A percentile compares a stretch with the other conserved stretches of the same genome.
These are phyloP conservation scores for Celastrina argiolus DNA, from an alignment of 2,888 invertebrate genomes.

Conservation along the genomic window DNA sequence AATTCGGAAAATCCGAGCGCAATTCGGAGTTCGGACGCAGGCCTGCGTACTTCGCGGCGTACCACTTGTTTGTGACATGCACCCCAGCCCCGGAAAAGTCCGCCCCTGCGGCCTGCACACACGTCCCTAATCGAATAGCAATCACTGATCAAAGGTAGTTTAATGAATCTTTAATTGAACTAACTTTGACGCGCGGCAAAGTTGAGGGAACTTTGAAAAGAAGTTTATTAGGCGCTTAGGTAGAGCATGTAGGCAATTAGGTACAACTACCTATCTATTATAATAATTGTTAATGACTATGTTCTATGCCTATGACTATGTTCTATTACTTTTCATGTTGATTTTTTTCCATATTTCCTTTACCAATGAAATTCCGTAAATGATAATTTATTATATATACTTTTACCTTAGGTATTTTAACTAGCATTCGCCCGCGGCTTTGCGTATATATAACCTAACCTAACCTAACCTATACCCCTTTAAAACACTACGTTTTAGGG, in stretches of 20 bases:
- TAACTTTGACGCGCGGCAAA: slow-evolving; percentile 13
- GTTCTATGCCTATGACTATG: background rate
- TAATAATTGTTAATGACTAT: background rate
- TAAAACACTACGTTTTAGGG: no score
- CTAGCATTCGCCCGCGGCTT: no score
- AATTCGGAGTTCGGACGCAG: slow-evolving; percentile 46
- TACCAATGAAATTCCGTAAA: no score
- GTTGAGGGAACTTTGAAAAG: background rate
- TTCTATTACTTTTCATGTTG: background rate
- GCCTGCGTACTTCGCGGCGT: slow-evolving; percentile 66
- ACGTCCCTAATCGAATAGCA: slow-evolving; percentile 60
- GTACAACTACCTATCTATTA: background rate
- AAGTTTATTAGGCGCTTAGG: slow-evolving; percentile 1
- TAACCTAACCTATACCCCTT: no score
- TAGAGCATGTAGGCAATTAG: background rate
- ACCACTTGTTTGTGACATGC: slow-evolving; percentile 66
- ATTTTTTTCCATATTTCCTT: no score
- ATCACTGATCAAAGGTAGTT: slow-evolving; percentile 53
- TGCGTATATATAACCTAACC: no score
- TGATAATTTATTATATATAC: no score
- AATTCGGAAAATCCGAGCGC: background rate
- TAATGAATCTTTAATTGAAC: slow-evolving; percentile 67
- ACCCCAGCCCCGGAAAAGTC: slow-evolving; percentile 63
- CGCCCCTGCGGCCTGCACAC: slow-evolving; percentile 52
- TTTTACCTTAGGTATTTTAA: no score